These are phyloP conservation scores for Elaphurus davidianus DNA, from an alignment of 2,113 vertebrate genomes.

Conservation along the genomic window DNA sequence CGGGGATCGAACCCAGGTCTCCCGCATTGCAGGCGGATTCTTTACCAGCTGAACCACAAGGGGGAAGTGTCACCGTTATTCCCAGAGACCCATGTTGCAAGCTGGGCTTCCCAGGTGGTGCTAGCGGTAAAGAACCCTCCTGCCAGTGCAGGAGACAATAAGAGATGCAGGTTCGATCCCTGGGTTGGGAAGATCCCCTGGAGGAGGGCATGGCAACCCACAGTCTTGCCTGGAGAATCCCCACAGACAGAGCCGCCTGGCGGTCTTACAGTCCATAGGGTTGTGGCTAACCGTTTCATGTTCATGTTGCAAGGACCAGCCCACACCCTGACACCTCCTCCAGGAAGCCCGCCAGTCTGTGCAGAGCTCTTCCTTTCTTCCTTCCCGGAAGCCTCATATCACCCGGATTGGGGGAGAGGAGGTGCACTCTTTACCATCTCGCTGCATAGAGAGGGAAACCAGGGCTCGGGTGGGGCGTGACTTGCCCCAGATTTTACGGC, in stretches of 20 bases:
- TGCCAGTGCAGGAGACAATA: background rate
- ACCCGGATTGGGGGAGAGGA: accelerated
- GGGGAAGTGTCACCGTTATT: accelerated
- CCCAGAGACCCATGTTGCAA: background rate
- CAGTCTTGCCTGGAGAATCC: background rate
- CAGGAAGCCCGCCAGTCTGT: background rate
- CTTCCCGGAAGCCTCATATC: background rate
- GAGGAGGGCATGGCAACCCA: background rate
- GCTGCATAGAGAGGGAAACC: background rate
- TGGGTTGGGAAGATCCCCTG: background rate
- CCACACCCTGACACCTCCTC: background rate
- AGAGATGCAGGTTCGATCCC: accelerated
- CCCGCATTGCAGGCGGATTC: accelerated
- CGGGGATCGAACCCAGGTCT: background rate
- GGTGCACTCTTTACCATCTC: background rate
- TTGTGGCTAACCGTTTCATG: background rate
- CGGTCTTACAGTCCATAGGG: accelerated
- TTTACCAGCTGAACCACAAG: background rate
- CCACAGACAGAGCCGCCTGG: background rate
- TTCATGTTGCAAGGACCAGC: background rate
- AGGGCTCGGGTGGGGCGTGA: accelerated
- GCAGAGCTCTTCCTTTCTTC: background rate
- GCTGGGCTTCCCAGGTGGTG: background rate
- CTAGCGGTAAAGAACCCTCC: accelerated
- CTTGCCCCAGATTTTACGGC: background rate